phyloP scores from a whole-genome alignment of 2,888 invertebrate genomes.

The Acanthacorydalis orientalis region DNA sequence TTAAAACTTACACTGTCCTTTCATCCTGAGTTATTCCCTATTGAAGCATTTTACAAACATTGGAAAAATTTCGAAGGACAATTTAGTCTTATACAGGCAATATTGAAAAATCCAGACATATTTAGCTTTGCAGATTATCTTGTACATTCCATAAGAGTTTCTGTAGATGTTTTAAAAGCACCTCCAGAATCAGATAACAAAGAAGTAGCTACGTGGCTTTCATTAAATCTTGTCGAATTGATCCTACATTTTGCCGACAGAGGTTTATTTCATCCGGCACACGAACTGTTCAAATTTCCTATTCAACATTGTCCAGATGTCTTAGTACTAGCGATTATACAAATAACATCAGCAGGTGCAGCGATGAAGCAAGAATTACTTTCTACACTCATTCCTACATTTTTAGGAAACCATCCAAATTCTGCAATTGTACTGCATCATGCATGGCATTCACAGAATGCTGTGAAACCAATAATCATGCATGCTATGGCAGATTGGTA shows the following conservation, averaged over 20 bases:
- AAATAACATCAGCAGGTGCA: conserved; percentile 67
- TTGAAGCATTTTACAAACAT: conserved; percentile 73
- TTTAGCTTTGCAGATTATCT: conserved; percentile 90
- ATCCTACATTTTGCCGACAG: conserved; percentile 75
- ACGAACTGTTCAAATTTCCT: conserved; percentile 83
- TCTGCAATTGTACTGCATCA: conserved; percentile 91
- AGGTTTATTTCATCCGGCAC: conserved; percentile 66
- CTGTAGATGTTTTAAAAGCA: conserved; percentile 79
- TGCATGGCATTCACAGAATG: conserved; percentile 77
- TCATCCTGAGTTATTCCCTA: conserved; percentile 62
- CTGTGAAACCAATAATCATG: conserved; percentile 73
- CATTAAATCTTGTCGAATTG: conserved; percentile 77
- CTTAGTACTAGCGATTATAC: conserved; percentile 71
- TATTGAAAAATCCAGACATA: conserved; percentile 80
- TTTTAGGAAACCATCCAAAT: conserved; percentile 90
- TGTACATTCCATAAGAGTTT: conserved; percentile 52
- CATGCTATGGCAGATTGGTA: conserved; percentile 98
- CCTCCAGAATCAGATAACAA: conserved; percentile 91
- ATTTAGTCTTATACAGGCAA: conserved; percentile 71
- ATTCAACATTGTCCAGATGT: conserved; percentile 90
- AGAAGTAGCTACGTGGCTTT: conserved; percentile 86
- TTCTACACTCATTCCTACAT: conserved; percentile 76
- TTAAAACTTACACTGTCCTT: conserved; percentile 60
- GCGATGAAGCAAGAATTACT: conserved; percentile 73
- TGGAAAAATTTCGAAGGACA: conserved; percentile 93